These are phyloP conservation scores for Holcopasites calliopsidis DNA, from an alignment of 1,140 invertebrate species.

Conservation along the genomic window DNA sequence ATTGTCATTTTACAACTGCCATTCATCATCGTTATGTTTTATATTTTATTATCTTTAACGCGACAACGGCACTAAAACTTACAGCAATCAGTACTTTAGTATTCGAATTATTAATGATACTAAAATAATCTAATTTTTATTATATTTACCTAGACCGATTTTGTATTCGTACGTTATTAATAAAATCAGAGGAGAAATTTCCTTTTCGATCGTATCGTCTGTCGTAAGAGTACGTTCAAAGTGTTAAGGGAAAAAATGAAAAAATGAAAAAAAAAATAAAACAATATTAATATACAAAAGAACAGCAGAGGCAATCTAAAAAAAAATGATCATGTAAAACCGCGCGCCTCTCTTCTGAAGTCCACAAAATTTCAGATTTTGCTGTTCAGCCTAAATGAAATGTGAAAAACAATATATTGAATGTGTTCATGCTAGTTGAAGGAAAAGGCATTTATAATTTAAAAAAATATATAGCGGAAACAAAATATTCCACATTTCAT, in stretches of 20 bases:
- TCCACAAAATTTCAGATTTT: constrained; percentile 65
- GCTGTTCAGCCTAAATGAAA: constrained; percentile 62
- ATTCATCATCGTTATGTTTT: neutral
- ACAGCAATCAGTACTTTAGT: neutral
- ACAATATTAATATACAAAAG: neutral
- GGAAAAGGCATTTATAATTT: constrained; percentile 63
- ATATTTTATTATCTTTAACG: neutral
- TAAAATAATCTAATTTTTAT: constrained; percentile 9
- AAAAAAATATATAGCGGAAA: constrained; percentile 35
- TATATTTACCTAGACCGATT: no score
- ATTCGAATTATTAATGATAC: neutral
- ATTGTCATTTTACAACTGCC: constrained; percentile 15
- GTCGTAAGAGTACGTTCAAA: constrained; percentile 67
- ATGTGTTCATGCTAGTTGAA: constrained; percentile 76
- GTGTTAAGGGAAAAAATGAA: constrained; percentile 50
- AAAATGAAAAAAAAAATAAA: constrained; percentile 58
- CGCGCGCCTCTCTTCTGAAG: constrained; percentile 54
- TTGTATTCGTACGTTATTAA: no score
- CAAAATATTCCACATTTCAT: constrained; percentile 26
- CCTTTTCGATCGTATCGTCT: constrained; percentile 48
- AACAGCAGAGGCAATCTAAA: constrained; percentile 44
- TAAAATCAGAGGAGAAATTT: no score
- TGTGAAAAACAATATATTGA: constrained; percentile 71
- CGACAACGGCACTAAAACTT: neutral
- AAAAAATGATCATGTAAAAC: constrained; percentile 50